Evolutionary conservation across 2,113 vertebrate genomes (phyloP).

Genomic region (Addax nasomaculatus): DNA sequence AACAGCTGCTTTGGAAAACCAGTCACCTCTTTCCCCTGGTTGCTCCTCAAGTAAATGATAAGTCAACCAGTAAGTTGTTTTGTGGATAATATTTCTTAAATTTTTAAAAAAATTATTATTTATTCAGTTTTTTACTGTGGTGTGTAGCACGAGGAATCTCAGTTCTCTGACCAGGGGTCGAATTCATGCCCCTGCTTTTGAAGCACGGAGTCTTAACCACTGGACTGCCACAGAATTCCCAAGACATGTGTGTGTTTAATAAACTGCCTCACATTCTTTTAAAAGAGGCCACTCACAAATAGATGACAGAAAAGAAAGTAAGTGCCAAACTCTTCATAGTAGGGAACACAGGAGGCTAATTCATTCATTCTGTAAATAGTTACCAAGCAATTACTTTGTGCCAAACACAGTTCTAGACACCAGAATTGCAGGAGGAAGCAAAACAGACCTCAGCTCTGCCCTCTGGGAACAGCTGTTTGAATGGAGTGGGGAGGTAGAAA

Average conservation of each 20-base stretch:
- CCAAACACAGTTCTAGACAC: neutral
- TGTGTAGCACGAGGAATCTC: neutral
- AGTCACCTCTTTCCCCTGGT: neutral
- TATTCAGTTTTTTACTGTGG: neutral
- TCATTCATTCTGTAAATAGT: neutral
- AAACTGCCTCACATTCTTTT: neutral
- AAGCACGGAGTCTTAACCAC: neutral
- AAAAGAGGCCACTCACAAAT: neutral
- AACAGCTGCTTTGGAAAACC: neutral
- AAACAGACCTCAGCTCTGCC: neutral
- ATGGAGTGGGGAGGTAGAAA: too few species aligned
- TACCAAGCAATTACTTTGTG: neutral
- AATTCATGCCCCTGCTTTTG: neutral
- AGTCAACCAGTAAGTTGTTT: neutral
- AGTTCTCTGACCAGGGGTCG: neutral
- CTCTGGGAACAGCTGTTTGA: neutral
- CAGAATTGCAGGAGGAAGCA: fast-evolving
- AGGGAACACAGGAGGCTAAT: neutral
- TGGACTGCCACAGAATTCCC: neutral
- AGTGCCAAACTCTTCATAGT: neutral
- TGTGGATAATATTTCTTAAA: neutral
- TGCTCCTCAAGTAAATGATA: neutral
- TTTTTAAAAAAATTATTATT: neutral
- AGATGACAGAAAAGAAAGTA: neutral
- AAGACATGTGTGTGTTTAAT: neutral